These are phyloP conservation scores for Matsumyia berberina DNA, from an alignment of 2,888 invertebrate genomes.

Conservation along the genomic window DNA sequence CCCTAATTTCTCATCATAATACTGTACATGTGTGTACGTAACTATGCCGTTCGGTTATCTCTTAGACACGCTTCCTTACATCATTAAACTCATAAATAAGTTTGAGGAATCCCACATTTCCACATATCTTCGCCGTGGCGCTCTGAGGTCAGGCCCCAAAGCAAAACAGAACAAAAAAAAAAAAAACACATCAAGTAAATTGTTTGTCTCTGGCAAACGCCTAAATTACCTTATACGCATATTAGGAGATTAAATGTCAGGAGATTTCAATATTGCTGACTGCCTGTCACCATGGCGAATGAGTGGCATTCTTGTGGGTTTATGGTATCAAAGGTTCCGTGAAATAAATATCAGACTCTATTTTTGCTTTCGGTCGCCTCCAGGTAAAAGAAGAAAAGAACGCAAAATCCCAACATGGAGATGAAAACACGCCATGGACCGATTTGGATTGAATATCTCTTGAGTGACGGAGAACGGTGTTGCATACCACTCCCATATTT, in stretches of 20 bases:
- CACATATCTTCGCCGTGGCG: conserved; percentile 1
- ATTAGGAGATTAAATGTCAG: conserved; percentile 41
- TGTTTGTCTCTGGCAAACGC: conserved; percentile 3
- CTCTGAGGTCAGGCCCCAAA: conserved; percentile 18
- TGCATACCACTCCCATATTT: conserved; percentile 31
- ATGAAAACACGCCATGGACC: conserved; percentile 30
- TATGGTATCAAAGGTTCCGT: conserved; percentile 37
- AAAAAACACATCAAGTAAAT: conserved; percentile 12
- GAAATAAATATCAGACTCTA: conserved; percentile 40
- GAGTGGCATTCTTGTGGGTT: conserved; percentile 38
- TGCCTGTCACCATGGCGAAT: conserved; percentile 42
- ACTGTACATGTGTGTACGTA: neutral
- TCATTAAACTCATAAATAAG: conserved; percentile 43
- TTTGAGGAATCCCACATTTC: conserved; percentile 4
- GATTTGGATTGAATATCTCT: conserved; percentile 15
- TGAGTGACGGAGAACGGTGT: neutral
- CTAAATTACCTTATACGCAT: conserved; percentile 11
- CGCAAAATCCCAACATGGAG: conserved; percentile 21
- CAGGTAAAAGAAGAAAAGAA: conserved; percentile 22
- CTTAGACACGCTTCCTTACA: neutral
- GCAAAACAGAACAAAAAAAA: neutral
- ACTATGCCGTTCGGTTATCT: neutral
- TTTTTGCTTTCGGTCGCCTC: conserved; percentile 28
- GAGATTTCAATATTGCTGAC: conserved; percentile 39
- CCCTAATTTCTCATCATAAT: neutral